Conservation (phyloP, 2,797 vertebrate genomes). For the Antrozous pallidus region DNA sequence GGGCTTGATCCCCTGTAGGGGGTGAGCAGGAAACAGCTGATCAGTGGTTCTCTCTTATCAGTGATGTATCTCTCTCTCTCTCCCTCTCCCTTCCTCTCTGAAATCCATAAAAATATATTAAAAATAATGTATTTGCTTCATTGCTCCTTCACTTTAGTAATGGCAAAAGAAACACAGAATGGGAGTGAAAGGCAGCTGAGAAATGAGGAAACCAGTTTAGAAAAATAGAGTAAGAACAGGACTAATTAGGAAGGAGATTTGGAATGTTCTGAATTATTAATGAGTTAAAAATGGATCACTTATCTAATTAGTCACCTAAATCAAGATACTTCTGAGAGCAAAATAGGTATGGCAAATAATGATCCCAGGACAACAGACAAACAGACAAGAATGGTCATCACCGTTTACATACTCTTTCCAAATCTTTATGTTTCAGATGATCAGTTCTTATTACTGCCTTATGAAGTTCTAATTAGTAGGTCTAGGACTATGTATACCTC, state of each 20-base stretch:
- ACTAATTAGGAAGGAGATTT: not conserved
- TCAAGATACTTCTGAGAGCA: not conserved
- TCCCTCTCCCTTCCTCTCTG: too few relatives aligned
- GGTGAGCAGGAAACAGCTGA: too few relatives aligned
- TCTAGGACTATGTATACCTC: not conserved
- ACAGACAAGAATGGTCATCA: not conserved
- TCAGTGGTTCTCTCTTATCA: too few relatives aligned
- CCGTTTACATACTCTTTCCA: not conserved
- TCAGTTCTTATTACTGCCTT: not conserved
- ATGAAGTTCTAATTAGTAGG: not conserved
- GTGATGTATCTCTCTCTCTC: too few relatives aligned
- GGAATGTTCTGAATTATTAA: not conserved
- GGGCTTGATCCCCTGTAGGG: too few relatives aligned
- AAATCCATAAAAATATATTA: too few relatives aligned
- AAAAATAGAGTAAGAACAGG: not conserved
- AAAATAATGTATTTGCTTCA: constrained; percentile 17
- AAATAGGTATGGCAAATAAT: not conserved
- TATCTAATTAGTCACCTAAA: not conserved
- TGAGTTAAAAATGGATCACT: constrained; percentile 11
- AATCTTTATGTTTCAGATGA: not conserved
- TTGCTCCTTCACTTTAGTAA: not conserved
- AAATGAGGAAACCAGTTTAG: not conserved
- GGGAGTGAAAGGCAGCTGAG: not conserved
- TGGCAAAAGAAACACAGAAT: not conserved
- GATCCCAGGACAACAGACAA: not conserved